phyloP scores from a whole-genome alignment of 2,888 invertebrate species.

The Terebella lapidaria region DNA sequence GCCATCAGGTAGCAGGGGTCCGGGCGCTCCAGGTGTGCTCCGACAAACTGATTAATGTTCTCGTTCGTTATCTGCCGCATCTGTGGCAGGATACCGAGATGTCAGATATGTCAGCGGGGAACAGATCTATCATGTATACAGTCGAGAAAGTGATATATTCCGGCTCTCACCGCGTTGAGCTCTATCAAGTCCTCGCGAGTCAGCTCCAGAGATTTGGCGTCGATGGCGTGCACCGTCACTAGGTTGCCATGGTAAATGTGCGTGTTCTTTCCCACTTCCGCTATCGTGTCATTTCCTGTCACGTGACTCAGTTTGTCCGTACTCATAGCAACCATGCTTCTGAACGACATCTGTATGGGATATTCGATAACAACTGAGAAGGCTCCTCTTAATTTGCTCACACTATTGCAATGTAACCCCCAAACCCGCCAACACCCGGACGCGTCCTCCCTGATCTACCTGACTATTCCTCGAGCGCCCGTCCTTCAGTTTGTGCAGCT shows the following conservation, averaged over 20 bases:
- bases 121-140: background rate
- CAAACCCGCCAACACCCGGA: too few relatives aligned
- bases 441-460: too few relatives aligned
- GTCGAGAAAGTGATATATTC: background rate
- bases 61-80: constrained; percentile 80
- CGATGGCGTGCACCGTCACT: background rate
- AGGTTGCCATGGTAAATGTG: background rate
- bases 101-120: background rate
- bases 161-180: constrained; percentile 8
- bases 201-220: background rate
- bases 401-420: too few relatives aligned
- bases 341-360: background rate
- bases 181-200: constrained; percentile 4
- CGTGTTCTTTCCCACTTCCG: background rate
- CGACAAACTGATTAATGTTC: constrained; percentile 77
- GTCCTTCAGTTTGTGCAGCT: background rate
- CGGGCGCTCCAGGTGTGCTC: constrained; percentile 75
- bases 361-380: too few relatives aligned
- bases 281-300: background rate
- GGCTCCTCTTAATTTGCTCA: too few relatives aligned
- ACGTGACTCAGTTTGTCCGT: background rate
- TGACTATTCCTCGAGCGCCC: too few relatives aligned
- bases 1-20: constrained; percentile 71
- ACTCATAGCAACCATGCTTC: background rate
- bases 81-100: constrained; percentile 58